Evolutionary conservation across 2,797 vertebrate species (phyloP).

Genomic region (Sylvia borin): DNA sequence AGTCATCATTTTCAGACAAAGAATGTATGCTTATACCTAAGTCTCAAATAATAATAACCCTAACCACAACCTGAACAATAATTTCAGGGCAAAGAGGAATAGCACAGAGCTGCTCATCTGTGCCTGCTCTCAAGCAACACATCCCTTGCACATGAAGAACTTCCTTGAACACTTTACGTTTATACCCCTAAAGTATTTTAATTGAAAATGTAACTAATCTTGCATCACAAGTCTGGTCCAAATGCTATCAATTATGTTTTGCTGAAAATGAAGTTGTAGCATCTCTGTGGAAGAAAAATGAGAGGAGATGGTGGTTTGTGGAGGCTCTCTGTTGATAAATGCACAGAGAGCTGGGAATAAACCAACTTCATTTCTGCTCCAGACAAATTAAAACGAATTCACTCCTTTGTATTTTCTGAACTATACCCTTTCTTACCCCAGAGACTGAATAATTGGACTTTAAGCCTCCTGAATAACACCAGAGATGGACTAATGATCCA

Average conservation of each 20-base stretch:
- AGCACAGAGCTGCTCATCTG: neutral
- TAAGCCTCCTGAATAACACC: neutral
- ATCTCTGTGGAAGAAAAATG: slow-evolving; percentile 1
- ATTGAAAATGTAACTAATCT: slow-evolving; percentile 24
- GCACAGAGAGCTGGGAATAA: neutral
- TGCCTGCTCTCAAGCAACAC: neutral
- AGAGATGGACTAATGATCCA: neutral
- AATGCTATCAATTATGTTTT: slow-evolving; percentile 17
- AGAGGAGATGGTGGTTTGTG: neutral
- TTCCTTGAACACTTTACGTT: neutral
- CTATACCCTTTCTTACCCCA: neutral
- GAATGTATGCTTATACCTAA: fast-evolving
- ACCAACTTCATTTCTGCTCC: neutral
- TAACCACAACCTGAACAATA: too few relatives aligned
- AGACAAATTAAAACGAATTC: slow-evolving; percentile 46
- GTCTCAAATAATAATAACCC: neutral
- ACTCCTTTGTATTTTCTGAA: neutral
- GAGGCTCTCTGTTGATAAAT: slow-evolving; percentile 19
- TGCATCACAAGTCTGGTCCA: neutral
- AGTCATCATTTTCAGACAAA: neutral
- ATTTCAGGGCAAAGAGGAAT: neutral
- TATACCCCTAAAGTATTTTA: neutral
- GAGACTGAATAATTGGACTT: neutral
- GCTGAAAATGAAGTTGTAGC: neutral
- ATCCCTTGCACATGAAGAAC: neutral